These are phyloP conservation scores for Phocides pigmalion DNA, from an alignment of 1,140 invertebrate species.

Conservation along the genomic window DNA sequence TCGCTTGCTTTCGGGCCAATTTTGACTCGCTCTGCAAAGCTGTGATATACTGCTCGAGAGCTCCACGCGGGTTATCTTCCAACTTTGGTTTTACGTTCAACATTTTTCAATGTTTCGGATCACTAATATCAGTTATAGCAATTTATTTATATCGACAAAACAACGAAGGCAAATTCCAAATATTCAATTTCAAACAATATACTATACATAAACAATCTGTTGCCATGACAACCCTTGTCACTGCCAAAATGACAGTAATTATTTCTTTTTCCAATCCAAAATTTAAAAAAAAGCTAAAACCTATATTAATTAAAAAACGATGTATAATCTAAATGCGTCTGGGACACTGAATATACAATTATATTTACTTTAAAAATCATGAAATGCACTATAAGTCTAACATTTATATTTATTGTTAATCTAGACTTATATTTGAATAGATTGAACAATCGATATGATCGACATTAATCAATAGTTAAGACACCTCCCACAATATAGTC, in stretches of 20 bases:
- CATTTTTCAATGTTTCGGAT: constrained; percentile 44
- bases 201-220: constrained; percentile 44
- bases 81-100: constrained; percentile 46
- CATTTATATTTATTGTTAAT: no score
- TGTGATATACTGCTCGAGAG: constrained; percentile 62
- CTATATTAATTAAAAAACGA: no score
- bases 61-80: constrained; percentile 56
- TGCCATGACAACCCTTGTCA: constrained; percentile 48
- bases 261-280: no score
- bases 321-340: no score
- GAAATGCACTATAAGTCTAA: no score
- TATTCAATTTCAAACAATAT: constrained; percentile 5
- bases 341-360: no score
- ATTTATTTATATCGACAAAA: constrained; percentile 36
- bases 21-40: constrained; percentile 75
- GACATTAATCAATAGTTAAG: no score
- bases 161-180: constrained; percentile 30
- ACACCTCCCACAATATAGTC: no score
- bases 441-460: no score
- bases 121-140: background rate
- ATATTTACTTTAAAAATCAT: no score
- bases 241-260: constrained; percentile 6
- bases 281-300: no score
- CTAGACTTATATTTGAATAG: no score
- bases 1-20: constrained; percentile 60